Evolutionary conservation across 2,797 vertebrate genomes (phyloP), one percentile per base, ranked within the genome.

Genomic region (Etheostoma perlongum): DNA sequence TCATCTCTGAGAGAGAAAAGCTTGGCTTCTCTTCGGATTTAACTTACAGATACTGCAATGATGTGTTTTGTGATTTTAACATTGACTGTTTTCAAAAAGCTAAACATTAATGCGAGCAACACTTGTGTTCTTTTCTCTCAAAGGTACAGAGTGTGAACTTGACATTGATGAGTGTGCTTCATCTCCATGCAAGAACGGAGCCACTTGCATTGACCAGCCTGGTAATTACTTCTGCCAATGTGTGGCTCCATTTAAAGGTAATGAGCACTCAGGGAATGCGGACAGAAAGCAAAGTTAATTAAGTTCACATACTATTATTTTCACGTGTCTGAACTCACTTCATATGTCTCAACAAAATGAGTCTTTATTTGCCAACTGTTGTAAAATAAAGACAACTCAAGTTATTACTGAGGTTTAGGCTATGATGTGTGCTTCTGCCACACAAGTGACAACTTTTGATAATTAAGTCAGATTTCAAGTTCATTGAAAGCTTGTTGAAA

Each of bases 221-320:
- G 94, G 95, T 96, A 96, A 97, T 97, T 97, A 97, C 94, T 93
- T 93, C 94, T 96, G 96, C 95, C 95, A 94, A 80, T 96, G 95
- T 93, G 86, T 90, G 89, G 88, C 94, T 97, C 95, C 95, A 30
- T 97, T 97, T 96, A 97, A 96, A 97, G 95, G 96, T 97, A 99
- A 97, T 95, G 92, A 95, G 95, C 90, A 93, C 78, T 85, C 84
- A 94, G 93, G 91, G 93, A 95, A 91, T 91, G 84, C 87, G 85
- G 88, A 92, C 89, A 90, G 91, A 88, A 95, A 94, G 83, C 83
- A 96, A 96, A 95, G 88, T 93, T 95, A 96, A 97, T 97, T 96
- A 96, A 95, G 94, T 95, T 95, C 86, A 93, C 88, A 95, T 95
- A 91, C 84, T 90, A 90, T 95, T 95, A 93, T 91, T 96, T 92